Evolutionary conservation across 2,888 invertebrate species (phyloP), one percentile per base, ranked within the genome.

Genomic region (Mactromeris polynyma): DNA sequence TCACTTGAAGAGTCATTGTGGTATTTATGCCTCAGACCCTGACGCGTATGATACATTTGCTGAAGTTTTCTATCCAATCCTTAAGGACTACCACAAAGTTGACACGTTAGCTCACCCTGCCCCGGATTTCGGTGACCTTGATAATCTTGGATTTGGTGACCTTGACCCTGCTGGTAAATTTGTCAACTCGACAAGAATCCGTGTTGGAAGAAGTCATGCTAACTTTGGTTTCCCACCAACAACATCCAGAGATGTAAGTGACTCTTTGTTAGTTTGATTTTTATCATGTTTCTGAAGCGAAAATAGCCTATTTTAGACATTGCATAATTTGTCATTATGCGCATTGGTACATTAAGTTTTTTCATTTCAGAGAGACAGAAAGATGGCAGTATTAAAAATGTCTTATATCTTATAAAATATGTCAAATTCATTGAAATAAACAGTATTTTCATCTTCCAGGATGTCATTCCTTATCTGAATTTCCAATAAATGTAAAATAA

Each of bases 1-100:
- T 97, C 99, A 99, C 97, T 98, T 98, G 97, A 99, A 99, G 97
- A 99, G 99, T 93, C 99, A 99, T 96, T 93, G 95, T 36, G 96
- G 96, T 26, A 93, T 95, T 36, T 94, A 94, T 80, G 95, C 95
- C 26, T 92, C 93, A 64, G 95, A 95, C 81, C 94, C 94, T 0
- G 96, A 96, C 38, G 94, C 93, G 0, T 96, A 96, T 90, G 92
- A 93, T 17, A 92, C 92, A 17, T 96, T 95, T 88, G 89, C 93
- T 38, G 94, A 94, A 36, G 84, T 96, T 26, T 93, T 96, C 36
- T 90, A 95, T 86, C 94, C 94, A 4, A 93, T 96, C 83, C 93
- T 96, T 97, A 99, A 96, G 85, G 96, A 96, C 81, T 95, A 95
- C 84, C 95, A 96, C 91, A 94, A 94, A 81, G 90, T 95, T 38